Percentiles rank a stretch among this genome's conserved stretches.
Evolutionary conservation across 1,140 invertebrate species (phyloP).

Genomic region (Atopsyche davidsoni): DNA sequence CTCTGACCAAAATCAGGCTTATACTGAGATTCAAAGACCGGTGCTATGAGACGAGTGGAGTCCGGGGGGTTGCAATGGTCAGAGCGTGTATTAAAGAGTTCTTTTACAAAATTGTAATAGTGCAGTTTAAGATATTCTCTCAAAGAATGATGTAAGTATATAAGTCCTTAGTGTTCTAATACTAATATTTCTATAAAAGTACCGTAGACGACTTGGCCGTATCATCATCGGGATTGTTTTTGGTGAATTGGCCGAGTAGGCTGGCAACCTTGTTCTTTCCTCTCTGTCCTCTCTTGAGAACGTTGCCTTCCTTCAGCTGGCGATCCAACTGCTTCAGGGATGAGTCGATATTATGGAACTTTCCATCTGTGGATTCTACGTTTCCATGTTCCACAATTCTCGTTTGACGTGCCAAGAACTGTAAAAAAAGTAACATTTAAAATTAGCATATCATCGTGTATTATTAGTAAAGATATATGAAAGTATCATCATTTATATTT

Average conservation of each 20-base stretch:
- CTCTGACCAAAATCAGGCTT: no score
- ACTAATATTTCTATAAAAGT: no score
- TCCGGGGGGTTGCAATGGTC: no score
- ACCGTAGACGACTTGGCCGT: not conserved
- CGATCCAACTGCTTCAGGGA: slow-evolving; percentile 72
- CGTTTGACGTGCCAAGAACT: slow-evolving; percentile 75
- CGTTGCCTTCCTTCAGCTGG: slow-evolving; percentile 73
- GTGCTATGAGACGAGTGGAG: no score
- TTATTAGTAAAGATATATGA: slow-evolving; percentile 1
- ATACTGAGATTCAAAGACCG: no score
- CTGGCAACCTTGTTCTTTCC: slow-evolving; percentile 66
- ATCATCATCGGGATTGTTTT: slow-evolving; percentile 47
- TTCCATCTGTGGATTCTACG: slow-evolving; percentile 52
- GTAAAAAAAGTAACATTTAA: slow-evolving; percentile 33
- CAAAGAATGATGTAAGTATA: no score
- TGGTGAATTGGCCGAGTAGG: slow-evolving; percentile 71
- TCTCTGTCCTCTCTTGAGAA: slow-evolving; percentile 57
- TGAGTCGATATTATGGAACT: slow-evolving; percentile 68
- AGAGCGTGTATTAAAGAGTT: no score
- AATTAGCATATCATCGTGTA: slow-evolving; percentile 2
- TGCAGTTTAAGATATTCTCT: no score
- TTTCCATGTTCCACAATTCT: slow-evolving; percentile 63
- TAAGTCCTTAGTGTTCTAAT: no score
- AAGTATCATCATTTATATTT: not conserved
- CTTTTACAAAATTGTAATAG: no score